Conservation (phyloP, 2,113 vertebrate species). For the Butastur rufipennis region DNA sequence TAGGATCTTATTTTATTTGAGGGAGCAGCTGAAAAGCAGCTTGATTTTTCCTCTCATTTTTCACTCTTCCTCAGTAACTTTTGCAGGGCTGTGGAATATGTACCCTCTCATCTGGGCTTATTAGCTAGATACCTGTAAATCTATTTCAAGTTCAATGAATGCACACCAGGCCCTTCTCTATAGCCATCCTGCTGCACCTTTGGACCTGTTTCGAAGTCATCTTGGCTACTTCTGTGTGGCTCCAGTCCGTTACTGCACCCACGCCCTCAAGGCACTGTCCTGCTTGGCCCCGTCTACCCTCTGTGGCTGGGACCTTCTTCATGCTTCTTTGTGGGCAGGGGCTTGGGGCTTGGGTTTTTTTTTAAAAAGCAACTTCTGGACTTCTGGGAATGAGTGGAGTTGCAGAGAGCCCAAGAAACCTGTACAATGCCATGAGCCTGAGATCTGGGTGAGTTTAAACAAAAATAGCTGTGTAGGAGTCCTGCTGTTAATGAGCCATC, state of each 20-base stretch:
- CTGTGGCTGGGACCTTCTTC: neutral
- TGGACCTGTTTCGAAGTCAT: neutral
- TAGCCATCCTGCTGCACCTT: neutral
- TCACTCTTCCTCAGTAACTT: neutral
- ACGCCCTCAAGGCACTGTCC: neutral
- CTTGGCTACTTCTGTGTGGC: neutral
- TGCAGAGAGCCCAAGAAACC: neutral
- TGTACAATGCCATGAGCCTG: neutral
- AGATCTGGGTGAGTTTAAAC: neutral
- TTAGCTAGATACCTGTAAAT: neutral
- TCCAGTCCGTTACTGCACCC: rapidly evolving
- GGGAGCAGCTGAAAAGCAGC: neutral
- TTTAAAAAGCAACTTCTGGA: neutral
- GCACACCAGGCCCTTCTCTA: neutral
- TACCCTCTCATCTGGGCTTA: neutral
- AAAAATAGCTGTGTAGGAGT: neutral
- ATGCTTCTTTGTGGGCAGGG: neutral
- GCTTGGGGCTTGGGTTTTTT: neutral
- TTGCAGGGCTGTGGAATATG: neutral
- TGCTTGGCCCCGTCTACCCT: neutral
- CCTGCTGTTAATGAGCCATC: neutral
- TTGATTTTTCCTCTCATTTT: neutral
- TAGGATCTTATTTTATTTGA: neutral
- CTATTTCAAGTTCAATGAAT: neutral
- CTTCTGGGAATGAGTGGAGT: neutral